phyloP scores from a whole-genome alignment of 2,113 vertebrate genomes.

The Mungos mungo region DNA sequence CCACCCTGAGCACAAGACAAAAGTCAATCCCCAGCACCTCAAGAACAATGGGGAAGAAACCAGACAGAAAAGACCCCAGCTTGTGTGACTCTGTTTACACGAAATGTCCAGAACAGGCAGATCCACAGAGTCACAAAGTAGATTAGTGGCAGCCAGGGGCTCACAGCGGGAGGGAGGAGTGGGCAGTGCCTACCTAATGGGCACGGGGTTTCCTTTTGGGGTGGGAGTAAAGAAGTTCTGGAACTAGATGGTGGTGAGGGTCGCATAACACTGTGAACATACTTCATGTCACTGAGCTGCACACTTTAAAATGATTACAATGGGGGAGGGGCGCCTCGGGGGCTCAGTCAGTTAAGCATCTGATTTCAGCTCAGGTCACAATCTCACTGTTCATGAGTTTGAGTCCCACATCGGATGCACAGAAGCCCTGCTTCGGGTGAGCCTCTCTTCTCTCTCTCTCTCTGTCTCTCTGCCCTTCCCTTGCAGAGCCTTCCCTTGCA shows the following conservation, averaged over 20 bases:
- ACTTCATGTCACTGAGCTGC: background rate
- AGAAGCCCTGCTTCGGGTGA: too few species aligned
- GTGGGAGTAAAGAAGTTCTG: background rate
- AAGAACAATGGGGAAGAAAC: background rate
- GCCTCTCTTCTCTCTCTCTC: too few species aligned
- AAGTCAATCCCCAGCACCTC: background rate
- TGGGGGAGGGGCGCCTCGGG: background rate
- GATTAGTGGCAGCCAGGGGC: background rate
- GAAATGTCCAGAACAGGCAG: background rate
- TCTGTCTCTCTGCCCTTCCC: too few species aligned
- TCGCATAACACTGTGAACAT: accelerated
- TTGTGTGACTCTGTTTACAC: accelerated
- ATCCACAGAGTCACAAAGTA: accelerated
- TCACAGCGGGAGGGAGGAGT: accelerated
- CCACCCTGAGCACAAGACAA: background rate
- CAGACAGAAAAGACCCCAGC: background rate
- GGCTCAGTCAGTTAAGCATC: too few species aligned
- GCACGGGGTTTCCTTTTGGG: background rate
- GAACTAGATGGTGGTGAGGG: background rate
- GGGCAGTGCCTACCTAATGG: too few species aligned
- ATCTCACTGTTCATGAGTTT: too few species aligned
- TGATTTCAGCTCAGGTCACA: too few species aligned
- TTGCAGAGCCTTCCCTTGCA: too few species aligned
- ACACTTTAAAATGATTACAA: background rate
- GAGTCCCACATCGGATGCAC: too few species aligned